phyloP scores from a whole-genome alignment of 2,113 vertebrate genomes.

The Martes martes region DNA sequence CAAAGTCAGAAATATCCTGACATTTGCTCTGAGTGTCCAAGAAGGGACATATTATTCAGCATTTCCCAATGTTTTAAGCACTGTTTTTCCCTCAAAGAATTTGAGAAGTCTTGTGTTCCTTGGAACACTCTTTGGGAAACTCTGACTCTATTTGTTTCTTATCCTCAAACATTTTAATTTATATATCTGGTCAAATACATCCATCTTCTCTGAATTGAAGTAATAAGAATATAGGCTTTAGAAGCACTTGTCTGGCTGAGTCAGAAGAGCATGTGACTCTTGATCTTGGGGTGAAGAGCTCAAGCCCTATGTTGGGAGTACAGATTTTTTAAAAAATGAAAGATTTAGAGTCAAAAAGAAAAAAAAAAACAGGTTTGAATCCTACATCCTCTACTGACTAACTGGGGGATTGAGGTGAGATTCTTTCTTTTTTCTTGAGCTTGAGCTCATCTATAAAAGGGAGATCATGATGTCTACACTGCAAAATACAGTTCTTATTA shows the following conservation, averaged over 20 bases:
- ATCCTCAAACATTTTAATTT: constrained; percentile 13
- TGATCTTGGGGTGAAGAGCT: not conserved
- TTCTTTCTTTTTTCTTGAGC: not conserved
- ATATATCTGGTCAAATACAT: not conserved
- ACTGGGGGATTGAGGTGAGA: not conserved
- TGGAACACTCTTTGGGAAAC: constrained; percentile 15
- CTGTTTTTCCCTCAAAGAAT: not conserved
- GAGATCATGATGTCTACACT: not conserved
- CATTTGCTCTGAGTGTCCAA: not conserved
- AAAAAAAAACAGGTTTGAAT: not conserved
- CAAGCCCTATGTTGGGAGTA: not conserved
- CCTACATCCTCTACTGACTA: not conserved
- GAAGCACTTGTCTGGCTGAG: not conserved
- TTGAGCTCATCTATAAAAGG: constrained; percentile 8
- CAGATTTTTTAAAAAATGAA: not conserved
- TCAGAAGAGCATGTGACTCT: not conserved
- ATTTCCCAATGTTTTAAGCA: not conserved
- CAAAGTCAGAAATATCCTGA: not conserved
- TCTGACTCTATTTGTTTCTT: not conserved
- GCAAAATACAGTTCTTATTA: not conserved
- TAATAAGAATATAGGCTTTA: not conserved
- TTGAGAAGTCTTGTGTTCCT: not conserved
- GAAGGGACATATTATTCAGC: not conserved
- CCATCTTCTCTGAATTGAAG: not conserved
- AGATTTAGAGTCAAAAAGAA: not conserved